These are phyloP conservation scores for Trachemys scripta DNA, from an alignment of 2,113 vertebrate genomes.

Conservation along the genomic window DNA sequence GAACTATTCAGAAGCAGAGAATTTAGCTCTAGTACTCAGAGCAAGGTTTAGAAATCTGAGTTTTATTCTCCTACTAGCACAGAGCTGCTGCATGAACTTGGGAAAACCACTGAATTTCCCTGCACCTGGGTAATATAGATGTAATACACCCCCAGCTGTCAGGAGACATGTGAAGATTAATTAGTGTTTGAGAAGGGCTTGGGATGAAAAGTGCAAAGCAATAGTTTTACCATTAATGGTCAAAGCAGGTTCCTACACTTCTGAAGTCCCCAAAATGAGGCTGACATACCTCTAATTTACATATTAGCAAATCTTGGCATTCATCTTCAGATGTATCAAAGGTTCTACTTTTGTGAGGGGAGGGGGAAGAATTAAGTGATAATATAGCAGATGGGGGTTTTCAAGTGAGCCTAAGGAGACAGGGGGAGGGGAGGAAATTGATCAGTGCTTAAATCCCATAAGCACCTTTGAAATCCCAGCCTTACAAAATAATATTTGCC, in stretches of 20 bases:
- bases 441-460: background rate
- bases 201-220: background rate
- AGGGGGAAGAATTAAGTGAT: background rate
- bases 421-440: background rate
- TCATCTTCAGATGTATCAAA: background rate
- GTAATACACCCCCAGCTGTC: background rate
- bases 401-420: background rate
- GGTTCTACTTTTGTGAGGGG: background rate
- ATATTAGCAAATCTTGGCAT: background rate
- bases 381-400: background rate
- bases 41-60: background rate
- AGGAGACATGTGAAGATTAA: background rate
- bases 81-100: background rate
- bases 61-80: background rate
- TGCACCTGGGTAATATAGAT: background rate
- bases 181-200: background rate
- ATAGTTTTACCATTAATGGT: background rate
- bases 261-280: background rate
- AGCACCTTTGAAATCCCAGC: background rate
- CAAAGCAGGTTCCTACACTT: background rate
- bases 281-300: background rate
- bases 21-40: too few species aligned
- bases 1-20: background rate
- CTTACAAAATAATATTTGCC: background rate
- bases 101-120: background rate